Base-by-base conservation (phyloP, 37 sponge, comb jelly and placozoan species). In the Corticium candelabrum region DNA sequence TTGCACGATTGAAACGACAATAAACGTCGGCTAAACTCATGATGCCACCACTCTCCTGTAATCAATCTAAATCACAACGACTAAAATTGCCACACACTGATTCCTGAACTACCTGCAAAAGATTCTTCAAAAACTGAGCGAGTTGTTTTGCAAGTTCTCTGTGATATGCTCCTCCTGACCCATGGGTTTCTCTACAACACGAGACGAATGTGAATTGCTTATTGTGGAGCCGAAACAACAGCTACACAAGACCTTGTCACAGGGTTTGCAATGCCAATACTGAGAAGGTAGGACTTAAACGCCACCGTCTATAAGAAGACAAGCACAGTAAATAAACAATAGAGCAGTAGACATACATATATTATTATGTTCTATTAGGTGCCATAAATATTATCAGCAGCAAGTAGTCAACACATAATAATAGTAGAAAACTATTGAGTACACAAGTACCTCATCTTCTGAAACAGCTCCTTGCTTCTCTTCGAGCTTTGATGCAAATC, bases 241-340 rank as follows among this genome's bases (percentile, higher is more conserved):
- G n/a, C n/a, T n/a, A n/a, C n/a, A n/a, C n/a, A n/a, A n/a, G n/a
- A 93, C 91, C 75, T 88, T 35, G 99, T 97, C 5, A 97, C 99
- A 3, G 99, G 99, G 68, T 97, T 94, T 27, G 91, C 88, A 37
- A 97, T 97, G 21, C 99, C 99, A 1, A 91, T 90, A 84, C 94
- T 94, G 37, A 97, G 86, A 0, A 97, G 85, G 38, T 82, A 84
- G 3, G 98, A 84, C 68, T 93, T 93, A 76, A 96, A 91, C 62
- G 85, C 87, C 34, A 87, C 83, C 1, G 98, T 96, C 87, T 91
- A 78, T 2, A 35, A 33, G 27, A 7, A 73, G 39, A 57, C 34
- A 43, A 2, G 37, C 21, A 78, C 3, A 5, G 3, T 38, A 2
- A 21, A 50, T 2, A 2, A 41, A 81, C 21, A 2, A 43, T 2